These are phyloP conservation scores for Erebia epiphron DNA, from an alignment of 2,888 invertebrate species.

Conservation along the genomic window DNA sequence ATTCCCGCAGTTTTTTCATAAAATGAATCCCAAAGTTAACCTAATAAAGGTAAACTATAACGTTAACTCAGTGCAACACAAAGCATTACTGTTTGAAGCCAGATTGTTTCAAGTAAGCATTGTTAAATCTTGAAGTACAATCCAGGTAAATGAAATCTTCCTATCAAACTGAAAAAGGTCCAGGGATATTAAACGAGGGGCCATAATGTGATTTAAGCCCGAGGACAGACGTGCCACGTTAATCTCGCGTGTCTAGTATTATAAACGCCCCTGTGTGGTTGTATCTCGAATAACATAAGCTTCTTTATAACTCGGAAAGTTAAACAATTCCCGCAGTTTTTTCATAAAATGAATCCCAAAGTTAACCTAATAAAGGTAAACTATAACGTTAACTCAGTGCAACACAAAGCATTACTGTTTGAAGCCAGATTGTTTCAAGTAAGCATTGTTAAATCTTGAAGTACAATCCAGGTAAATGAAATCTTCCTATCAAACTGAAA, in stretches of 20 bases:
- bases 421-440: not conserved
- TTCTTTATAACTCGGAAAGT: too few relatives aligned
- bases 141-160: constrained; percentile 14
- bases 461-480: constrained; percentile 10
- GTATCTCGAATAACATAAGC: too few relatives aligned
- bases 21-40: too few relatives aligned
- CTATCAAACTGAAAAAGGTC: constrained; percentile 46
- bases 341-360: too few relatives aligned
- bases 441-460: not conserved
- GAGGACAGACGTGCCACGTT: constrained; percentile 73
- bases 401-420: not conserved
- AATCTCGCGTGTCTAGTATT: too few relatives aligned
- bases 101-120: not conserved
- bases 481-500: constrained; percentile 25
- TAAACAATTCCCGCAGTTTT: too few relatives aligned
- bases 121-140: not conserved
- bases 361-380: too few relatives aligned
- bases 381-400: too few relatives aligned
- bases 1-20: too few relatives aligned
- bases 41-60: too few relatives aligned
- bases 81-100: not conserved
- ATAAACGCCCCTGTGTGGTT: too few relatives aligned
- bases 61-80: too few relatives aligned
- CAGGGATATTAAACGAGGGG: constrained; percentile 65
- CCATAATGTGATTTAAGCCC: constrained; percentile 75